Evolutionary conservation across 2,888 invertebrate genomes (phyloP), one percentile per base, ranked within the genome.

Genomic region (Lithodes maja): DNA sequence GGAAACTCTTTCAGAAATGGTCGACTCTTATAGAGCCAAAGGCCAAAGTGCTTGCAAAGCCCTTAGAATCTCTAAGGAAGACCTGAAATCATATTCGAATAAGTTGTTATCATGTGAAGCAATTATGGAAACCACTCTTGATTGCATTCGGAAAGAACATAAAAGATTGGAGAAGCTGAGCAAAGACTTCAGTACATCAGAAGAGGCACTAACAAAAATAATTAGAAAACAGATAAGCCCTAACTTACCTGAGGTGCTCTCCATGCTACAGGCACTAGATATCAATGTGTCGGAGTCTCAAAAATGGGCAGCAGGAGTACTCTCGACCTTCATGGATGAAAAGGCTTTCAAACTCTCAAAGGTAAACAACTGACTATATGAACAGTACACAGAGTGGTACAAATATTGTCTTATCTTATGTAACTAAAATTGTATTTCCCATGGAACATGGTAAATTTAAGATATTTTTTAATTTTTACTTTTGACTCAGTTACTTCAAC

Each of bases 1-100:
- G 2, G 80, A 80, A 54, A 55, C 80, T n/a, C 7, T 80, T 9
- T 80, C 54, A 3, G n/a, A 80, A 54, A 80, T 80, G 80, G 55
- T n/a, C 33, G 54, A 80, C 5, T 53, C 33, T 1, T n/a, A 17
- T n/a, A 55, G 55, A 80, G 17, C 12, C 2, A 9, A 17, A 2
- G 80, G 3, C 33, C 54, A 80, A 55, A 12, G 2, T 80, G 54
- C 55, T 7, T 9, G 55, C 55, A 54, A 17, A 80, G 55, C 7
- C 5, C 49, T 80, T 2, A 53, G 17, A 17, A 12, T 17, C 9
- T 80, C 54, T 17, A 5, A 2, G 3, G 17, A n/a, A 54, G 80
- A 80, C 33, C 55, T 55, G 12, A 17, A 12, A 54, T 17, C 53
- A 54, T 80, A 55, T 9, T 7, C 7, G 7, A 55, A 80, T 1